Evolutionary conservation across 2,797 vertebrate genomes (phyloP).

Genomic region (Aldrovandia affinis): DNA sequence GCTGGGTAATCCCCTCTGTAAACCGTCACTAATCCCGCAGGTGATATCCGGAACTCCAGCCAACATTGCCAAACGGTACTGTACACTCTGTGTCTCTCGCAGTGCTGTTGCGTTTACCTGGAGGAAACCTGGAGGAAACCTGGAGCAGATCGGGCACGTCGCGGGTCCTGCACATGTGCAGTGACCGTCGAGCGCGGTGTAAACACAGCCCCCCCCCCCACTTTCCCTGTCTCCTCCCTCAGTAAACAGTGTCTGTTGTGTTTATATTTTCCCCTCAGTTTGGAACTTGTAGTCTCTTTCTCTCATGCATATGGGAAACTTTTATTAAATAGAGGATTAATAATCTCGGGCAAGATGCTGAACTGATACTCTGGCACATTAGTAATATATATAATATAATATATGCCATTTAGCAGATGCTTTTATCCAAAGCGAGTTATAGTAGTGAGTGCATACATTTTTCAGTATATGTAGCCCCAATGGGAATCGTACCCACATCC

Average conservation of each 20-base stretch:
- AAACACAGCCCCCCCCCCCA: slow-evolving; percentile 26
- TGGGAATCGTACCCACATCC: no score
- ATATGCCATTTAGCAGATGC: no score
- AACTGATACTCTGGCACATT: neutral
- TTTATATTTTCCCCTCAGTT: neutral
- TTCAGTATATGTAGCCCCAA: no score
- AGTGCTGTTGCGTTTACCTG: neutral
- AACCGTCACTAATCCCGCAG: slow-evolving; percentile 30
- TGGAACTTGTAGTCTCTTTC: neutral
- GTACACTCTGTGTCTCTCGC: neutral
- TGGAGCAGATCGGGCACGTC: slow-evolving; percentile 6
- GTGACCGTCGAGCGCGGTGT: slow-evolving; percentile 6
- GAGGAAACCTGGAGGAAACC: slow-evolving; percentile 4
- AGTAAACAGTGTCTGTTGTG: slow-evolving; percentile 43
- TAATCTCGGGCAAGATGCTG: neutral
- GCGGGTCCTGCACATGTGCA: neutral
- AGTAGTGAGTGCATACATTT: no score
- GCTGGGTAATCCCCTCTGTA: slow-evolving; percentile 33
- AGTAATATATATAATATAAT: neutral
- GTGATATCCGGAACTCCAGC: slow-evolving; percentile 16
- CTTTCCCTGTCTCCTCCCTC: slow-evolving; percentile 17
- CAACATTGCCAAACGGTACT: neutral
- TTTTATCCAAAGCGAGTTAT: no score
- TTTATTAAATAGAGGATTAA: neutral
- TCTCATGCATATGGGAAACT: neutral